A percentile compares a stretch with the other conserved stretches of the same genome.
Conservation (phyloP, 2,113 vertebrate genomes). For the Mormyrus iriodes region DNA sequence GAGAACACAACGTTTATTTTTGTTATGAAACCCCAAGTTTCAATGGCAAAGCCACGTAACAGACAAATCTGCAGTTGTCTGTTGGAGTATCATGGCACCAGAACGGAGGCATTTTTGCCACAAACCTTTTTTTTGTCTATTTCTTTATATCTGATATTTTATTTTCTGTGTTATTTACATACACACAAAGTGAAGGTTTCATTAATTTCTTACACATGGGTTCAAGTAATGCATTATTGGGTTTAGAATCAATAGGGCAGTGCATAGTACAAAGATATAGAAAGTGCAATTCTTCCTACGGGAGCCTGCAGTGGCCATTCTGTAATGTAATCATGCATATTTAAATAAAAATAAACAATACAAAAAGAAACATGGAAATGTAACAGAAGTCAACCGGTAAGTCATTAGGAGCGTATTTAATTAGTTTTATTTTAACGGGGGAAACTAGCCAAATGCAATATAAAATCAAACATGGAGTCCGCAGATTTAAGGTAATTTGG, state of each 20-base stretch:
- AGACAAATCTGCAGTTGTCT: slow-evolving; percentile 74
- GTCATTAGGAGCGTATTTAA: background rate
- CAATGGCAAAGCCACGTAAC: slow-evolving; percentile 90
- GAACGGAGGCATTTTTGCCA: slow-evolving; percentile 61
- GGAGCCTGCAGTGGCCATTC: slow-evolving; percentile 69
- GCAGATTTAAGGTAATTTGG: slow-evolving; percentile 78
- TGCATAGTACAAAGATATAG: slow-evolving; percentile 99
- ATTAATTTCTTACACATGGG: slow-evolving; percentile 83
- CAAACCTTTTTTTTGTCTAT: slow-evolving; percentile 55
- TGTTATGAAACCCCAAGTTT: slow-evolving; percentile 95
- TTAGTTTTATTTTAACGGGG: background rate
- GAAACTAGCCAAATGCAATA: slow-evolving; percentile 58
- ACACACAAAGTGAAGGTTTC: slow-evolving; percentile 82
- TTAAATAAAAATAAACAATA: slow-evolving; percentile 50
- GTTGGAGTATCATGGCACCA: slow-evolving; percentile 84
- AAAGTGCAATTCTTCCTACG: slow-evolving; percentile 99
- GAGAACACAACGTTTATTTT: slow-evolving; percentile 96
- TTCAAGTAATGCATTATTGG: slow-evolving; percentile 98
- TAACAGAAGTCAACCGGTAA: slow-evolving; percentile 2
- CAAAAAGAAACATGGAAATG: slow-evolving; percentile 62
- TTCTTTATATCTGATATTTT: slow-evolving; percentile 53
- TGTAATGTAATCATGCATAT: slow-evolving; percentile 74
- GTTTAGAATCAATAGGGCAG: slow-evolving; percentile 99
- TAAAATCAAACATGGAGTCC: slow-evolving; percentile 67
- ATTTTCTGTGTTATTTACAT: slow-evolving; percentile 86